These are phyloP conservation scores for Mustela lutreola DNA, from an alignment of 2,113 vertebrate genomes.

Conservation along the genomic window DNA sequence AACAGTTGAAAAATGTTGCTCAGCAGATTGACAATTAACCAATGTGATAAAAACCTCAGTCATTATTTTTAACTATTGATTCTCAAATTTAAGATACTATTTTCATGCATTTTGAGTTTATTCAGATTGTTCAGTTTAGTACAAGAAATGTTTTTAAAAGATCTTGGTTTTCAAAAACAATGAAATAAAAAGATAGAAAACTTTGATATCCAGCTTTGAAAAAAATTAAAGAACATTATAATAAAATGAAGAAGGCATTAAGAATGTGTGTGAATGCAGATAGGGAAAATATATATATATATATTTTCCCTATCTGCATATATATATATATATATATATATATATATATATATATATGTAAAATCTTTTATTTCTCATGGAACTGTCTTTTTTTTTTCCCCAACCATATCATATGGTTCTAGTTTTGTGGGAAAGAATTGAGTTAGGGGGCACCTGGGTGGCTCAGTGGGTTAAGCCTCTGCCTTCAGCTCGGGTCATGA, in stretches of 20 bases:
- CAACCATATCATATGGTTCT: not conserved
- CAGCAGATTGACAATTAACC: constrained; percentile 29
- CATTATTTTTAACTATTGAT: constrained; percentile 22
- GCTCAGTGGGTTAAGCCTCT: no score
- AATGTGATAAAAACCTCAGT: not conserved
- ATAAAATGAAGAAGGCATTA: not conserved
- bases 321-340: not conserved
- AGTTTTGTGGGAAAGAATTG: not conserved
- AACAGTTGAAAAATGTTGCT: constrained; percentile 55
- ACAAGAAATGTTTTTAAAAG: not conserved
- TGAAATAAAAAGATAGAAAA: constrained; percentile 8
- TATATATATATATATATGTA: not conserved
- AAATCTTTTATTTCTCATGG: not conserved
- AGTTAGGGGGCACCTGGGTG: not conserved
- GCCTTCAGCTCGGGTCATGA: no score
- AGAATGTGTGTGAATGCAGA: not conserved
- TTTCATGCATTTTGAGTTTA: constrained; percentile 9
- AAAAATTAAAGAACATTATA: not conserved
- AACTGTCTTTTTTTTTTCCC: not conserved
- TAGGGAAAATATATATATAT: not conserved
- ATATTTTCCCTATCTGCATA: no score
- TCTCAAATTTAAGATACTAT: not conserved
- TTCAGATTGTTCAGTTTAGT: not conserved
- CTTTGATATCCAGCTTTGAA: not conserved
- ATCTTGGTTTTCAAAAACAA: not conserved